Evolutionary conservation across 2,113 vertebrate genomes (phyloP), one percentile per base, ranked within the genome.

Genomic region (Forbesichthys agassizii): DNA sequence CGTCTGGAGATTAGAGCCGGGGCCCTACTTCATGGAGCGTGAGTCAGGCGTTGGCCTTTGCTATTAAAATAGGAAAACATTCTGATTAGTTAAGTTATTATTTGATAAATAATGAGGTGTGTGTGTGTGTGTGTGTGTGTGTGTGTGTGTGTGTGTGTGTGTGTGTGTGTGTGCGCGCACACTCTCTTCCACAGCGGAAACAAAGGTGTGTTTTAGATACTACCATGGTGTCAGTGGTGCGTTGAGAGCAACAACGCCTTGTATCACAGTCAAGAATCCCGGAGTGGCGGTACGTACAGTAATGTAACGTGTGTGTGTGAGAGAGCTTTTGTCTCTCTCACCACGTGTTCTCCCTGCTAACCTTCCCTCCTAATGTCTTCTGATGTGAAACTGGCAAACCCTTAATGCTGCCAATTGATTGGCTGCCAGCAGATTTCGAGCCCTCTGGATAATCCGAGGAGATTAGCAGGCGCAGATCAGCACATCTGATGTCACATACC

Each of bases 161-260:
- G 46, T 67, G 3, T 80, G 27, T 72, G n/a, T n/a, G n/a, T n/a
- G n/a, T n/a, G n/a, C n/a, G 18, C 73, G 54, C 74, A 10, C 81
- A 64, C 84, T 75, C 7, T 60, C 82, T 89, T 86, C 49, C 51
- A 53, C 90, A 99, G 98, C 94, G 49, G 98, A 99, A 93, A 99
- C 96, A 49, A 99, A 98, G 89, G 94, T 99, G 89, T 98, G 96
- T 88, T 99, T 99, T 80, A 99, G 98, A 77, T 99, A 99, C 82
- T 99, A 98, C 79, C 96, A 99, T 65, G 98, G 97, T 69, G 93
- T 98, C 62, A 99, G 96, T 64, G 97, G 98, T 83, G 96, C 97
- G 51, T 87, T 99, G 69, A 89, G 98, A 86, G 98, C 98, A 62
- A 95, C 94, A 0, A 99, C 98, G 13, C 96, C 98, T 71, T 99